phyloP scores from a whole-genome alignment of 2,113 vertebrate genomes.

The Ceyx cyanopectus region DNA sequence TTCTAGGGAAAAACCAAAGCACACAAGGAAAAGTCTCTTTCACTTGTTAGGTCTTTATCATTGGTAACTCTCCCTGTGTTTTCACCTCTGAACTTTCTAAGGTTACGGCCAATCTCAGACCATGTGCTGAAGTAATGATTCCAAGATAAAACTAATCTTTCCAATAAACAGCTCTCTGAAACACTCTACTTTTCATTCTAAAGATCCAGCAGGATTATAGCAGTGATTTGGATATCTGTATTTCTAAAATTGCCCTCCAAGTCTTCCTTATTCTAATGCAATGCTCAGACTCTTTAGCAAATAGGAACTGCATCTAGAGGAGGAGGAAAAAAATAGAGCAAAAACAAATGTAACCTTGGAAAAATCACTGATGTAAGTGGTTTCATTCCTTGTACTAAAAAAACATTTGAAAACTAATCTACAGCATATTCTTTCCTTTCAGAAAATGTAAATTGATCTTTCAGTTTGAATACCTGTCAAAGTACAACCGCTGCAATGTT shows the following conservation, averaged over 20 bases:
- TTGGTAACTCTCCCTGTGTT: background rate
- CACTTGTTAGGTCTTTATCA: background rate
- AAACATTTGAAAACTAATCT: slow-evolving; percentile 63
- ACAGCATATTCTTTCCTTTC: slow-evolving; percentile 34
- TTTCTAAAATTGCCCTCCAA: slow-evolving; percentile 47
- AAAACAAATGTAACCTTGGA: slow-evolving; percentile 30
- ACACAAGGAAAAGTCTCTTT: background rate
- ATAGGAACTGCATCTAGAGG: slow-evolving; percentile 3
- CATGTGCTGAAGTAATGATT: slow-evolving; percentile 35
- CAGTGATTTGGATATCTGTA: slow-evolving; percentile 28
- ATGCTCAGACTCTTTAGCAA: slow-evolving; percentile 22
- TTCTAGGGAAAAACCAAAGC: background rate
- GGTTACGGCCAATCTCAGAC: slow-evolving; percentile 33
- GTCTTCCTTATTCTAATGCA: slow-evolving; percentile 32
- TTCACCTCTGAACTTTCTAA: slow-evolving; percentile 30
- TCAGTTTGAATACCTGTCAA: slow-evolving; percentile 49
- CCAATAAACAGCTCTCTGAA: slow-evolving; percentile 40
- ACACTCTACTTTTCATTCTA: slow-evolving; percentile 46
- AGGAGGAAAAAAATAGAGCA: background rate
- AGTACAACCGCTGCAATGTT: background rate
- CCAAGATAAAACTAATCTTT: slow-evolving; percentile 45
- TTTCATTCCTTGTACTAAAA: slow-evolving; percentile 50
- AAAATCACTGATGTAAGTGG: slow-evolving; percentile 31
- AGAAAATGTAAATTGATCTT: slow-evolving; percentile 63
- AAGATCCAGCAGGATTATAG: slow-evolving; percentile 22